These are phyloP conservation scores for Scolopax bukidnonensis DNA, from an alignment of 2,797 vertebrate species.

Conservation along the genomic window DNA sequence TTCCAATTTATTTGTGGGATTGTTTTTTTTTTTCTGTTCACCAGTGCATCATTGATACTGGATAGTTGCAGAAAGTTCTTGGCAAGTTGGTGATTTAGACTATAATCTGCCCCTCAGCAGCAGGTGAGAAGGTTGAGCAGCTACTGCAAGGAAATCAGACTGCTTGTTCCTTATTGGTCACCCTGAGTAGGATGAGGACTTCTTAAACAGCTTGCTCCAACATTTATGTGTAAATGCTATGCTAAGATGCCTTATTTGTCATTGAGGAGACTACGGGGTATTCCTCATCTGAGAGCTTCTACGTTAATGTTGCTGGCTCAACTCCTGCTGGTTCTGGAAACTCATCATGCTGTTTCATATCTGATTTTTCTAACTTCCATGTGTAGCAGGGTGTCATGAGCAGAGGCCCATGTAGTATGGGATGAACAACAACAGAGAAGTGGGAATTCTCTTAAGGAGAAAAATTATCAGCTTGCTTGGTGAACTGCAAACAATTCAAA, in stretches of 20 bases:
- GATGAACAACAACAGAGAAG: background rate
- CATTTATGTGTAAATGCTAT: background rate
- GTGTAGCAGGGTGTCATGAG: background rate
- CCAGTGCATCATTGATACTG: background rate
- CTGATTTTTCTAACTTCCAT: background rate
- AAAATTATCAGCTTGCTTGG: background rate
- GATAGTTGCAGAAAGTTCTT: background rate
- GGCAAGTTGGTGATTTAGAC: background rate
- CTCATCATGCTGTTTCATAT: background rate
- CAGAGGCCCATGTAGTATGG: background rate
- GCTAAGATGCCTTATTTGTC: background rate
- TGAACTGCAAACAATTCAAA: background rate
- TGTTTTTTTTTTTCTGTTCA: background rate
- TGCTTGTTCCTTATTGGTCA: background rate
- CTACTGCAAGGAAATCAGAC: background rate
- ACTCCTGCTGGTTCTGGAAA: background rate
- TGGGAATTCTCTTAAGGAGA: background rate
- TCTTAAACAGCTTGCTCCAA: background rate
- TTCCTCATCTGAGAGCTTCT: background rate
- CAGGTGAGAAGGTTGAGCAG: background rate
- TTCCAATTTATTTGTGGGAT: fast-evolving
- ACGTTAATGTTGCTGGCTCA: background rate
- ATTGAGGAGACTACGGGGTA: background rate
- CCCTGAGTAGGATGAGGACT: background rate
- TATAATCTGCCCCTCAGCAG: background rate